Base-by-base conservation (phyloP, 2,888 invertebrate genomes). In the Cephus runcator region DNA sequence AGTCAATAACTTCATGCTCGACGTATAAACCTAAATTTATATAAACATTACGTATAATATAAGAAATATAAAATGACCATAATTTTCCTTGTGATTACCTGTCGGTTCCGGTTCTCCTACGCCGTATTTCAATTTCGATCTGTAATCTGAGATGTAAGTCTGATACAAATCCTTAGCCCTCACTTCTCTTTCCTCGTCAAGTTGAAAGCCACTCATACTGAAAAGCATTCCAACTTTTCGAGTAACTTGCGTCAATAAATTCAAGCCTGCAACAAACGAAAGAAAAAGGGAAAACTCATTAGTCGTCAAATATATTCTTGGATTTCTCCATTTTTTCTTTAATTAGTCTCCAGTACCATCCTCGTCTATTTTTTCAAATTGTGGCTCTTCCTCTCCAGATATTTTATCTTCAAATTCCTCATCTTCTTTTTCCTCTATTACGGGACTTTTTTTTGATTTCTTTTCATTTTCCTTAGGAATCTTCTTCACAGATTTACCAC, bases 1-100 rank as follows among this genome's bases (percentile, higher is more conserved):
- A 90, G 83, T 94, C 94, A 31, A 93, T 92, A 86, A 92, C 91
- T 86, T 94, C 93, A 75, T 93, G 93, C 91, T 90, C 91, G 11
- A 91, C 86, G 30, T 85, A 79, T 34, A 91, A 83, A 36, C 85
- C 90, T 90, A 76, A 15, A 35, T 34, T 34, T 9, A 71, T 12
- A 56, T 23, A 56, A 56, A 9, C 1, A 56, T 56, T 56, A 56
- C 23, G 56, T 23, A 56, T 56, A 56, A 56, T 56, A 36, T 68
- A 71, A 34, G 11, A 9, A 68, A 30, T 23, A 56, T 6, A 56
- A 15, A 56, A 56, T 56, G 23, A 3, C 23, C 9, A 23, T 56
- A 56, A 23, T 56, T 56, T 6, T 56, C 23, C 56, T 9, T 23
- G 1, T 23, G 79, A 78, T 84, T 80, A 89, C 90, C 89, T 6